phyloP scores from a whole-genome alignment of 2,888 invertebrate species.

The Sminthurinus aureus region DNA sequence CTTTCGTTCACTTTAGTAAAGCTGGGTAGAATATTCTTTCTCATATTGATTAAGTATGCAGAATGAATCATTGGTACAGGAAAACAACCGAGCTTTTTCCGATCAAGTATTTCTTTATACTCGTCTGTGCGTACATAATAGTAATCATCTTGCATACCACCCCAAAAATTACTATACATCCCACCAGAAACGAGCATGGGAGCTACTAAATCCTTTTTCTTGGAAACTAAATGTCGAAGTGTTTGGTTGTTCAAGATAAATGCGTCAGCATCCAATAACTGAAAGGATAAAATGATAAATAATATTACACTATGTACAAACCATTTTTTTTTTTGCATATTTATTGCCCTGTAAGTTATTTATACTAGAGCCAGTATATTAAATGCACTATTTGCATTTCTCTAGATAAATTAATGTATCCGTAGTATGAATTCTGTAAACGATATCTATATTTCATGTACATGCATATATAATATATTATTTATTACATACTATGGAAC shows the following conservation, averaged over 20 bases:
- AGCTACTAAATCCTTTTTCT: conserved; percentile 74
- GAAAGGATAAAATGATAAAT: no score
- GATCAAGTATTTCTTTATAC: conserved; percentile 80
- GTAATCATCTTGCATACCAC: conserved; percentile 85
- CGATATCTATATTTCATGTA: no score
- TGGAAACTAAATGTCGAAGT: conserved; percentile 71
- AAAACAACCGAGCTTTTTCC: conserved; percentile 74
- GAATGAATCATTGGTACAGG: conserved; percentile 91
- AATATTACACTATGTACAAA: no score
- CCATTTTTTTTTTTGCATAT: no score
- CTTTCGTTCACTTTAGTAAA: conserved; percentile 66
- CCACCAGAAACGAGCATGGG: conserved; percentile 89
- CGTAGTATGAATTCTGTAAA: no score
- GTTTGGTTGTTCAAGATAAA: conserved; percentile 76
- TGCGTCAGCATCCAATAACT: conserved; percentile 87
- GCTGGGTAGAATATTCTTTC: conserved; percentile 67
- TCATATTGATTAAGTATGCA: conserved; percentile 81
- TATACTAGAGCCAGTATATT: no score
- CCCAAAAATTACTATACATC: conserved; percentile 94
- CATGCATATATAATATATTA: no score
- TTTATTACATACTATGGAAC: no score
- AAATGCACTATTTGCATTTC: no score
- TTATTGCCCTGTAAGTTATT: no score
- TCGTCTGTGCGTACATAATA: conserved; percentile 84
- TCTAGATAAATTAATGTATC: no score